Percentiles rank a stretch among this genome's conserved stretches.
These are phyloP conservation scores for Sebastes elongatus DNA, from an alignment of 2,797 vertebrate species.

Conservation along the genomic window DNA sequence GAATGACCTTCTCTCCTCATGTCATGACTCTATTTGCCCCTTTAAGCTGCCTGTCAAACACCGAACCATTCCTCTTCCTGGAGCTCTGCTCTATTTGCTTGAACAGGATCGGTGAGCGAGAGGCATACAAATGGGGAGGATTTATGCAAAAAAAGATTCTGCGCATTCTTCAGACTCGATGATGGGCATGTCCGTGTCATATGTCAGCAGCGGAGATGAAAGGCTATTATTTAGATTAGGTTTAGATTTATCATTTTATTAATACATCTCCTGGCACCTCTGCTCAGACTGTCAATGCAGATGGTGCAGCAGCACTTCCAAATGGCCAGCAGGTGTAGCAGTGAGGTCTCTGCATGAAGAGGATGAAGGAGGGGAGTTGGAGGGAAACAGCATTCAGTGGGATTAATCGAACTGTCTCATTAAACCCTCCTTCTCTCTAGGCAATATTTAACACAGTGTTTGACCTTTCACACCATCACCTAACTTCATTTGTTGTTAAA, in stretches of 20 bases:
- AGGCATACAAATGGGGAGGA: slow-evolving; percentile 49
- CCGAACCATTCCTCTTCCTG: slow-evolving; percentile 18
- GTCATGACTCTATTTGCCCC: slow-evolving; percentile 63
- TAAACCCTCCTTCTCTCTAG: slow-evolving; percentile 3
- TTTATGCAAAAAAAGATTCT: slow-evolving; percentile 54
- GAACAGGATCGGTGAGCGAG: slow-evolving; percentile 15
- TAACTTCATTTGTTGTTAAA: slow-evolving; percentile 3
- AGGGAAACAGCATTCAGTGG: slow-evolving; percentile 38
- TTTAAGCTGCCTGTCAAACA: slow-evolving; percentile 75
- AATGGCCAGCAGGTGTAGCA: slow-evolving; percentile 79
- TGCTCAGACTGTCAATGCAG: slow-evolving; percentile 7
- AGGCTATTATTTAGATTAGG: slow-evolving; percentile 54
- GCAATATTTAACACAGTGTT: slow-evolving; percentile 26
- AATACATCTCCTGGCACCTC: slow-evolving; percentile 5
- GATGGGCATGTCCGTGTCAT: slow-evolving; percentile 59
- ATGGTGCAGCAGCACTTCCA: slow-evolving; percentile 40
- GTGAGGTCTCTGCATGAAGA: slow-evolving; percentile 61
- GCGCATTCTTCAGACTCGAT: slow-evolving; percentile 8
- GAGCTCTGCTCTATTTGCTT: slow-evolving; percentile 53
- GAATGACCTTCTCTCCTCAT: slow-evolving; percentile 61
- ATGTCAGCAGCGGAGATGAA: slow-evolving; percentile 47
- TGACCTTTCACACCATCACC: slow-evolving; percentile 31
- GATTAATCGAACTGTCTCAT: slow-evolving; percentile 47
- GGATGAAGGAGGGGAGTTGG: slow-evolving; percentile 14
- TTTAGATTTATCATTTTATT: slow-evolving; percentile 39